A percentile compares a stretch with the other conserved stretches of the same genome.
These are phyloP conservation scores for Diarsia dahlii DNA, from an alignment of 2,888 invertebrate genomes.

Conservation along the genomic window DNA sequence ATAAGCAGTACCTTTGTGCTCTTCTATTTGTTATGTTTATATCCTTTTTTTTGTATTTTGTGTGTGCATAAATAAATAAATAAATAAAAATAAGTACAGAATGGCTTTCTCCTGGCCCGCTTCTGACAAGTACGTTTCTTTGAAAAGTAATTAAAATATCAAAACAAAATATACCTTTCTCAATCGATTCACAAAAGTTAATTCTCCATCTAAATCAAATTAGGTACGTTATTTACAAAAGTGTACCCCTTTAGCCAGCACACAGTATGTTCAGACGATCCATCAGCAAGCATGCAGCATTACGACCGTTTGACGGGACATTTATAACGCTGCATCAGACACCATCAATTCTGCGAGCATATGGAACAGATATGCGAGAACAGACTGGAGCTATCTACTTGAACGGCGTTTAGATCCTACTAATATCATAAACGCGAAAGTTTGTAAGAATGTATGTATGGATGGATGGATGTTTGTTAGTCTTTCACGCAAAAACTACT, in stretches of 20 bases:
- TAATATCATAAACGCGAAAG: too few relatives aligned
- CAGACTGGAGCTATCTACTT: constrained; percentile 24
- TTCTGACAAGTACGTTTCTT: background rate
- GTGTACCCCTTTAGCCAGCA: background rate
- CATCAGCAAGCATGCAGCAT: constrained; percentile 63
- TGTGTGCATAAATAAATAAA: too few relatives aligned
- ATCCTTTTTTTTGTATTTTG: too few relatives aligned
- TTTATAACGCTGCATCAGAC: constrained; percentile 69
- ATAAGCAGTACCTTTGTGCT: too few relatives aligned
- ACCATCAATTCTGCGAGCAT: constrained; percentile 68
- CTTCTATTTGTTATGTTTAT: too few relatives aligned
- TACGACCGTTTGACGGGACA: constrained; percentile 66
- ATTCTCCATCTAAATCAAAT: constrained; percentile 2
- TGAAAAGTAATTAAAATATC: background rate
- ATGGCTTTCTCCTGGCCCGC: background rate
- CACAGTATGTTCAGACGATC: constrained; percentile 26
- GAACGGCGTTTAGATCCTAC: background rate
- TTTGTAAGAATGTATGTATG: too few relatives aligned
- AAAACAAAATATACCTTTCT: too few relatives aligned
- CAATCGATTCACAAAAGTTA: background rate
- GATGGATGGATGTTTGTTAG: too few relatives aligned
- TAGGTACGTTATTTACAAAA: constrained; percentile 10
- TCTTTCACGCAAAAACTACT: too few relatives aligned
- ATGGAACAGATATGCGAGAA: constrained; percentile 45
- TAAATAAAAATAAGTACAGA: too few relatives aligned